phyloP scores from a whole-genome alignment of 2,113 vertebrate genomes.

The Chamaetylas fuelleborni region DNA sequence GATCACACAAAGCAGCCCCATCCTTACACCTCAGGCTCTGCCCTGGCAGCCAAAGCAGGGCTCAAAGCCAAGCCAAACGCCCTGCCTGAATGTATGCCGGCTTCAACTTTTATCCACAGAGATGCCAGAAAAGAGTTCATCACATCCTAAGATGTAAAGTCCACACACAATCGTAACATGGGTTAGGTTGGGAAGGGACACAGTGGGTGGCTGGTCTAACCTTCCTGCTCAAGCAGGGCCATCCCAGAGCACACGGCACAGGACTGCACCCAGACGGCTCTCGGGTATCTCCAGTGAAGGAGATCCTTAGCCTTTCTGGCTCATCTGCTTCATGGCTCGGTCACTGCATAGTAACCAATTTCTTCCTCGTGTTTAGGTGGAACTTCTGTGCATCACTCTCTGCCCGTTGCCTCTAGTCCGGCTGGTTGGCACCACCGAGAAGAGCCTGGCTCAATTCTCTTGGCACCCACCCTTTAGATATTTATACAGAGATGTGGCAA shows the following conservation, averaged over 20 bases:
- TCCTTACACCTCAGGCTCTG: neutral
- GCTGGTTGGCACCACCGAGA: neutral
- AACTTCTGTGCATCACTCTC: neutral
- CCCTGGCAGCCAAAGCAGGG: neutral
- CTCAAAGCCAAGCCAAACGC: too few species aligned
- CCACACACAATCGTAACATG: accelerated
- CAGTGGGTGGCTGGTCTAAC: neutral
- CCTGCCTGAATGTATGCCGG: neutral
- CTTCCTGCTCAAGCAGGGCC: neutral
- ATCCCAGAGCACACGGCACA: neutral
- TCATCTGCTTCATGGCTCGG: neutral
- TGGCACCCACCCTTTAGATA: neutral
- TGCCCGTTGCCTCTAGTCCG: neutral
- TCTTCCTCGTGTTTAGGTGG: neutral
- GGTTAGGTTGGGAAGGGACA: neutral
- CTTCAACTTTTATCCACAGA: neutral
- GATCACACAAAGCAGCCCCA: neutral
- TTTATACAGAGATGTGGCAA: neutral
- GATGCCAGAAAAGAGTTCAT: neutral
- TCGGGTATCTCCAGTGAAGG: neutral
- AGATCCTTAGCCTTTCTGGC: neutral
- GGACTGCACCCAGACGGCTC: accelerated
- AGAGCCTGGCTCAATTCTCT: neutral
- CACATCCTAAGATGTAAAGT: neutral
- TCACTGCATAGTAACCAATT: neutral